These are phyloP conservation scores for Myxocyprinus asiaticus DNA, from an alignment of 2,113 vertebrate genomes.

Conservation along the genomic window DNA sequence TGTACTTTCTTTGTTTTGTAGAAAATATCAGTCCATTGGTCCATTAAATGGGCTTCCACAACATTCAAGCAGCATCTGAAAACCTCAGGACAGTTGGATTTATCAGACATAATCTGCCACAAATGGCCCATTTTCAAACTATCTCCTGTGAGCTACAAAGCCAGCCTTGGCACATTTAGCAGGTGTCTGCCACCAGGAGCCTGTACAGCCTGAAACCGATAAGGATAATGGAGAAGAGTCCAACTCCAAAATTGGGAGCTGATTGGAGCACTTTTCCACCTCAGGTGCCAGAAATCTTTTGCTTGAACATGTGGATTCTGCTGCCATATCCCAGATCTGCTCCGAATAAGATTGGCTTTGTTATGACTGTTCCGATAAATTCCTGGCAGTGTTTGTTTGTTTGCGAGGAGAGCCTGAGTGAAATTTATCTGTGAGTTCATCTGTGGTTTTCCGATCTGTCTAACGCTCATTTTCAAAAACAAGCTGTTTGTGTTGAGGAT, in stretches of 20 bases:
- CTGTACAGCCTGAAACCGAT: slow-evolving; percentile 28
- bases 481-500: background rate
- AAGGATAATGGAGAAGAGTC: background rate
- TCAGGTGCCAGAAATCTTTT: background rate
- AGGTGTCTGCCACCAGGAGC: slow-evolving; percentile 18
- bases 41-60: background rate
- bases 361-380: slow-evolving; percentile 30
- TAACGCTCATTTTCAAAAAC: too few relatives aligned
- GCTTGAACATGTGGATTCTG: slow-evolving; percentile 5
- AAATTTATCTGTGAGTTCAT: slow-evolving; percentile 31
- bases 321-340: slow-evolving; percentile 12
- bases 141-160: background rate
- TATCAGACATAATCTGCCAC: background rate
- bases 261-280: background rate
- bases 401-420: background rate
- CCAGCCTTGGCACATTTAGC: slow-evolving; percentile 17
- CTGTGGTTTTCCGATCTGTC: background rate
- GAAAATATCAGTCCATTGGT: background rate
- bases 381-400: slow-evolving; percentile 9
- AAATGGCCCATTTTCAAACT: slow-evolving; percentile 2
- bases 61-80: slow-evolving; percentile 17
- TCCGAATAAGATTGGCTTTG: slow-evolving; percentile 14
- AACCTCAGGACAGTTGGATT: slow-evolving; percentile 2
- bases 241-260: background rate
- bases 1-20: background rate